Evolutionary conservation across 2,888 invertebrate genomes (phyloP), one percentile per base, ranked within the genome.

Genomic region (Perizoma affinitatum): DNA sequence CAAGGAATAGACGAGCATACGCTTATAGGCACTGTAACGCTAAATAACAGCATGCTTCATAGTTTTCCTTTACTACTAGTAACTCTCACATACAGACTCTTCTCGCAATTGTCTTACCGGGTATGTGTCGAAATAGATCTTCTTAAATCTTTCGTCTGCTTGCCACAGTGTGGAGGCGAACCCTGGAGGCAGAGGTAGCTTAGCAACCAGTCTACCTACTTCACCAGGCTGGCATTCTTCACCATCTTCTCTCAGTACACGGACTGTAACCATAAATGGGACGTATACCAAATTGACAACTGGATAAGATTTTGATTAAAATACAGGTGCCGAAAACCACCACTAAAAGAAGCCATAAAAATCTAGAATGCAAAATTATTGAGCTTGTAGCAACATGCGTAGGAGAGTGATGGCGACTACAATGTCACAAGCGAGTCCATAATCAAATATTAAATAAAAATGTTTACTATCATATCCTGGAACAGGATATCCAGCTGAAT

Each of bases 111-210:
- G 42, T 86, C 94, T 93, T 93, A 98, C 98, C 50, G 96, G 96
- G 86, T 95, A 97, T 73, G 94, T 94, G 41, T 94, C 94, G 78
- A 98, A 98, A 84, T 98, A 98, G 0, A 95, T 94, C 70, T 96
- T 93, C 65, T 95, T 93, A 83, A 96, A 98, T 62, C 95, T 93
- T 9, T 97, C 95, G 65, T 97, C 96, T 10, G 96, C 95, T 74
- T 94, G 94, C 89, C 96, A 98, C 0, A 98, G 92, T 0, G 97
- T 97, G 0, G 96, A 94, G 83, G 98, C 95, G 57, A 95, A 96
- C 0, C 98, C 98, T 0, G 98, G 98, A 0, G 98, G 98, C 47
- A 98, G 86, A 0, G 98, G 98, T 33, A 97, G 82, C 79, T 97
- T 97, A 0, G 96, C 92, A 0, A 95, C 97, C 70, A 98, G 95